Conservation (phyloP, 2,797 vertebrate species). For the Tapirus indicus region DNA sequence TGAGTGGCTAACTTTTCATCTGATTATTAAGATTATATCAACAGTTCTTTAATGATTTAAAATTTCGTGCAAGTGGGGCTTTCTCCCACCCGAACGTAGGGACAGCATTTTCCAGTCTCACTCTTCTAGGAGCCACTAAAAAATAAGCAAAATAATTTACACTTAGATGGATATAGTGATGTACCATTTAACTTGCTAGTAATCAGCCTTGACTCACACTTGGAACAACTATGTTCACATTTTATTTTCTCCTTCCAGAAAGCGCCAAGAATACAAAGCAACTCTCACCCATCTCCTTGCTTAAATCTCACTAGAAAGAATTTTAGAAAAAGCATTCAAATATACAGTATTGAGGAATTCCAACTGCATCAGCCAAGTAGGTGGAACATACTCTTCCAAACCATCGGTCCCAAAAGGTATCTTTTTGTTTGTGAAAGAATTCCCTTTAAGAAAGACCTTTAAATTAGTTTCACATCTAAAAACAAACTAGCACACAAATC, state of each 20-base stretch:
- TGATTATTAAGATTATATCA: background rate
- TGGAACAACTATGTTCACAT: background rate
- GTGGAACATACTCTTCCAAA: background rate
- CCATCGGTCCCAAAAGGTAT: background rate
- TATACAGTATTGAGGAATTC: background rate
- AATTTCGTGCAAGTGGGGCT: background rate
- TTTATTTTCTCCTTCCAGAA: background rate
- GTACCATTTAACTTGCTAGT: background rate
- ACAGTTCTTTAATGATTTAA: slow-evolving; percentile 32
- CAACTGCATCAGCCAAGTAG: background rate
- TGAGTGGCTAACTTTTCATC: background rate
- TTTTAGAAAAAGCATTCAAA: slow-evolving; percentile 23
- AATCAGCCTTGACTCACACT: background rate
- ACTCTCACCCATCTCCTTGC: background rate
- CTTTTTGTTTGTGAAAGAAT: background rate
- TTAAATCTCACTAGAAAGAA: slow-evolving; percentile 25
- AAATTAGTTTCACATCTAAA: background rate
- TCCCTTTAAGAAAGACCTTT: background rate
- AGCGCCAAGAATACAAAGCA: background rate
- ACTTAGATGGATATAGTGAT: background rate
- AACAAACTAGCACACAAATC: background rate
- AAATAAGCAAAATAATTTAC: slow-evolving; percentile 22
- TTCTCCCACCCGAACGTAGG: slow-evolving; percentile 4
- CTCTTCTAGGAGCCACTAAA: background rate
- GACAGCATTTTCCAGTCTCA: background rate